Evolutionary conservation across 2,888 invertebrate genomes (phyloP).

Genomic region (Halictus quadricinctus): DNA sequence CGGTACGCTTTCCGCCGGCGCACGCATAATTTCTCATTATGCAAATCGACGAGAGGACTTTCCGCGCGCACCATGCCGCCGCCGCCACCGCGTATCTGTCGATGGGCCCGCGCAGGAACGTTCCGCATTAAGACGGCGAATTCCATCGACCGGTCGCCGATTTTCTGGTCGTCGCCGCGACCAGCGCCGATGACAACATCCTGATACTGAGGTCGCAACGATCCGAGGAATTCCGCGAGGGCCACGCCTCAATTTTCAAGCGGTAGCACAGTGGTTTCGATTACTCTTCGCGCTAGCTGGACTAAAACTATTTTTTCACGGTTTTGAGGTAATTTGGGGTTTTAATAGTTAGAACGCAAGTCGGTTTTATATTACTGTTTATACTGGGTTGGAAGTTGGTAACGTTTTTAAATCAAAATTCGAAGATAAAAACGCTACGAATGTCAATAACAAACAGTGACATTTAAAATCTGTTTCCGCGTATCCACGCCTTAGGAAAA

Average conservation of each 20-base stretch:
- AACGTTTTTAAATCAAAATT: no score
- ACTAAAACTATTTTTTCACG: not conserved
- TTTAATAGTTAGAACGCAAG: not conserved
- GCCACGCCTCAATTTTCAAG: conserved; percentile 33
- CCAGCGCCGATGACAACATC: conserved; percentile 31
- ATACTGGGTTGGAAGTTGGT: no score
- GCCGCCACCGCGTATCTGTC: conserved; percentile 32
- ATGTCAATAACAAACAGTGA: no score
- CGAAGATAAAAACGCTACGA: no score
- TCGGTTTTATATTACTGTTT: not conserved
- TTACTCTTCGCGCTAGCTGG: not conserved
- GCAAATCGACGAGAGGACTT: conserved; percentile 67
- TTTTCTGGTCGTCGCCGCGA: conserved; percentile 32
- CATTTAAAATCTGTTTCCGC: no score
- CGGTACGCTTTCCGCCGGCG: conserved; percentile 60
- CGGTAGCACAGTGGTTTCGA: conserved; percentile 8
- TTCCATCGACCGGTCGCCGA: conserved; percentile 48
- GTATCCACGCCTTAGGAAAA: no score
- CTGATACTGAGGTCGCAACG: conserved; percentile 27
- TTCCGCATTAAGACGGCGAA: conserved; percentile 45
- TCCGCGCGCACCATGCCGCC: conserved; percentile 33
- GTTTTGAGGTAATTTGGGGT: not conserved
- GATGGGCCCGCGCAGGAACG: conserved; percentile 36
- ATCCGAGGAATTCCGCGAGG: conserved; percentile 24
- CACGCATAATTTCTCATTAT: conserved; percentile 75